Evolutionary conservation across 2,797 vertebrate species (phyloP), one percentile per base, ranked within the genome.

Genomic region (Anolis apletophallus): DNA sequence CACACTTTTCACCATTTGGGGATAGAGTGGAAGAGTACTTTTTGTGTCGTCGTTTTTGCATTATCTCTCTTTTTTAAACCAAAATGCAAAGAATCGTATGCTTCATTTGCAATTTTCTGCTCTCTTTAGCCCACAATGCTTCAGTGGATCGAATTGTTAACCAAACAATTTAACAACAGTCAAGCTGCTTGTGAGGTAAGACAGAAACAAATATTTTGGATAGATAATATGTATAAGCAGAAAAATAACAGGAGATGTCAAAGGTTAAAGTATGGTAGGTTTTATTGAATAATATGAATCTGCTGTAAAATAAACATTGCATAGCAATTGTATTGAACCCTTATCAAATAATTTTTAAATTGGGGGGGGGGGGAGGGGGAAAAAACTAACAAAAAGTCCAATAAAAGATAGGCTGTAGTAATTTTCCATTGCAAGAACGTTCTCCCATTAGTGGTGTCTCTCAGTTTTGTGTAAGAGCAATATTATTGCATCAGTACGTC

Each of bases 91-190:
- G 3, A 80, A 1, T 75, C 54, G 5, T 74, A 34, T 74, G 3
- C 69, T 88, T 90, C 19, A 90, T 13, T 76, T 84, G 23, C 9
- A 78, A 52, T 81, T 52, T 91, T 88, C 80, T 80, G 90, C 32
- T 91, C 91, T 89, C 91, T 89, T 87, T 93, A 99, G 99, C 99
- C 99, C 88, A 99, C 99, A 89, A 99, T 99, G 99, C 98, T 99
- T 96, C 99, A 99, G 96, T 99, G 99, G 99, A 99, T 99, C 83
- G 99, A 99, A 90, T 97, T 99, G 64, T 97, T 99, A 91, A 99
- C 99, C 89, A 99, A 99, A 95, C 99, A 99, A 89, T 99, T 99
- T 96, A 99, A 99, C 97, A 99, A 99, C 97, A 99, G 98, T 95
- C 98, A 99, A 96, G 98, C 98, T 12, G 99, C 99, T 91, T 99